Conservation (phyloP, 2,113 vertebrate genomes). For the Pterocles burchelli region DNA sequence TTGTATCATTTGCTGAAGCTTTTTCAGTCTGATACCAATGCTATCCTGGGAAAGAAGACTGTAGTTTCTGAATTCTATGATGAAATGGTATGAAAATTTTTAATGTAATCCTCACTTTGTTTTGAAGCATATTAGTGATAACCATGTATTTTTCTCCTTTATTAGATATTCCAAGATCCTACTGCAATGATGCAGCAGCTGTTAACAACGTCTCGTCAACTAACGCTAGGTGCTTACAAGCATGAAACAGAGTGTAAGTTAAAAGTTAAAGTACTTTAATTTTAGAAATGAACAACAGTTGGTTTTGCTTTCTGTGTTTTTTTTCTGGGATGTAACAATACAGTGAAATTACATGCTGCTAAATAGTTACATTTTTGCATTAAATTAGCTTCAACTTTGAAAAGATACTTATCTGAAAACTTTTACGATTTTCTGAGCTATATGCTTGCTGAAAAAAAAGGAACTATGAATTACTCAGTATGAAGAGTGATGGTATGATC, state of each 20-base stretch:
- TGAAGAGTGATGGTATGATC: not conserved
- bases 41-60: constrained; percentile 95
- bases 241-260: constrained; percentile 98
- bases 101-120: not conserved
- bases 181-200: constrained; percentile 99
- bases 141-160: not conserved
- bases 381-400: not conserved
- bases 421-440: not conserved
- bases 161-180: constrained; percentile 97
- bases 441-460: not conserved
- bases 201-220: constrained; percentile 93
- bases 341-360: not conserved
- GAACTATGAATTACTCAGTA: not conserved
- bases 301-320: not conserved
- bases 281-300: not conserved
- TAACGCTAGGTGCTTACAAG: constrained; percentile 95
- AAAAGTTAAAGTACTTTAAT: not conserved
- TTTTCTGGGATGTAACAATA: not conserved
- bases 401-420: not conserved
- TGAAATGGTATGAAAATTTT: constrained; percentile 87
- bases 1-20: constrained; percentile 96
- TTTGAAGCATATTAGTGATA: not conserved
- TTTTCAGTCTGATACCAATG: constrained; percentile 97
- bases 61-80: constrained; percentile 99
- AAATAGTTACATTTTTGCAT: not conserved